These are phyloP conservation scores for Pachypeltis micranthus DNA, from an alignment of 1,140 invertebrate genomes.

Conservation along the genomic window DNA sequence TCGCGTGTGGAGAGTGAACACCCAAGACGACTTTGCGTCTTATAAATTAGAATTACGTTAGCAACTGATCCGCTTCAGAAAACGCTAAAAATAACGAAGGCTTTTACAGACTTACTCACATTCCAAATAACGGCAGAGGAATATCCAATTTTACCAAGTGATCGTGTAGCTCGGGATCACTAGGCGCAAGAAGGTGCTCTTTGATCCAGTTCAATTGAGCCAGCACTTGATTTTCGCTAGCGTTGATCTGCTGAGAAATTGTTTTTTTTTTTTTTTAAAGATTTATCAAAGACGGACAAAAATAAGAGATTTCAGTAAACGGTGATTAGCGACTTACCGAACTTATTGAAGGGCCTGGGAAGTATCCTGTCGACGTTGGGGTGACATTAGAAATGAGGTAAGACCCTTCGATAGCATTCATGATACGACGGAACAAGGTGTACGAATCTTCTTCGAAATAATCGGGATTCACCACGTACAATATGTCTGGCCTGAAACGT, in stretches of 20 bases:
- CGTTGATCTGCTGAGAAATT: slow-evolving; percentile 15
- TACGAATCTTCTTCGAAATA: slow-evolving; percentile 14
- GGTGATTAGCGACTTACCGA: slow-evolving; percentile 10
- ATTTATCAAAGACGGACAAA: background rate
- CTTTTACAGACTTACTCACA: slow-evolving; percentile 41
- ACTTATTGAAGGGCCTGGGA: slow-evolving; percentile 26
- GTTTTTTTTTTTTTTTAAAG: too few species aligned
- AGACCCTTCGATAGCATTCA: slow-evolving; percentile 57
- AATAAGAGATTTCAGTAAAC: background rate
- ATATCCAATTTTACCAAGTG: slow-evolving; percentile 59
- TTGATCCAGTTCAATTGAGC: slow-evolving; percentile 48
- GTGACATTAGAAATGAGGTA: slow-evolving; percentile 47
- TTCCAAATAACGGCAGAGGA: slow-evolving; percentile 65
- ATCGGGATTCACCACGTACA: slow-evolving; percentile 1
- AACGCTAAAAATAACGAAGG: background rate
- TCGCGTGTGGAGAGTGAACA: too few species aligned
- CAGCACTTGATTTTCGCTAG: slow-evolving; percentile 40
- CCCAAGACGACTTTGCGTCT: too few species aligned
- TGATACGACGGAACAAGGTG: slow-evolving; percentile 56
- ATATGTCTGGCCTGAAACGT: slow-evolving; percentile 10
- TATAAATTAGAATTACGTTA: too few species aligned
- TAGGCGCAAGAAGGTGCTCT: slow-evolving; percentile 50
- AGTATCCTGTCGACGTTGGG: slow-evolving; percentile 37
- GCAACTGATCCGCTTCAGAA: too few species aligned
- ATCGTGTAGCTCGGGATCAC: slow-evolving; percentile 50